Base-by-base conservation (phyloP, 2,797 vertebrate genomes). In the Centroberyx gerrardi region DNA sequence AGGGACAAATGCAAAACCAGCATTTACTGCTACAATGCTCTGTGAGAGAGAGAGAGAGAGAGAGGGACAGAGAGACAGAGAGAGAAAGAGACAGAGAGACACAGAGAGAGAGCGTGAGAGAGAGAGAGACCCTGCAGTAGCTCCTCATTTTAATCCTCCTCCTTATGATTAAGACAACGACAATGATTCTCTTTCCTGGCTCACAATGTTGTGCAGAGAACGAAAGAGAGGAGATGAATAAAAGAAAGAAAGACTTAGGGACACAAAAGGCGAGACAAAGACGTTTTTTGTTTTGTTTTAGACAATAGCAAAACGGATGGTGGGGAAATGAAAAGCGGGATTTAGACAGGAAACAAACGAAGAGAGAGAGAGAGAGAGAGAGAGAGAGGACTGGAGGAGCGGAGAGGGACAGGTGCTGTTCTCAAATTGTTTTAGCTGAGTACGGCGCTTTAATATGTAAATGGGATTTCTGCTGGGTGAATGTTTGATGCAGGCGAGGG, bases 121-220 rank as follows among this genome's bases (percentile, higher is more conserved):
- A 63, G 38, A 61, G 61, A 72, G 48, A 75, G 68, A 67, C 56
- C 60, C 53, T 65, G 72, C 64, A 49, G 64, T 0, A 2, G 56
- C 60, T 77, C 31, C 73, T 62, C 36, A 8, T 67, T 84, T 63
- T 75, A 88, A 81, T 80, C 71, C 80, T 62, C n/a, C 52, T 49
- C 55, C 76, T 68, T 68, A 70, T 55, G 65, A 80, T 55, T 42
- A 80, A 67, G 28, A 81, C 71, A 54, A 22, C 48, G 15, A 51
- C 1, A 18, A 49, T 17, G 55, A 67, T 79, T 81, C 52, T 59
- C 36, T 27, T 22, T 54, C 56, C 76, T 42, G 74, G 78, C 67
- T 72, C 4, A 14, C 51, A 22, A 4, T 3, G 42, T 18, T 55
- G 72, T 60, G 63, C 51, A 0, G 40, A 68, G 63, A 72, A 56